A percentile compares a stretch with the other conserved stretches of the same genome.
Conservation (phyloP, 2,888 invertebrate species). For the Phortica magna region DNA sequence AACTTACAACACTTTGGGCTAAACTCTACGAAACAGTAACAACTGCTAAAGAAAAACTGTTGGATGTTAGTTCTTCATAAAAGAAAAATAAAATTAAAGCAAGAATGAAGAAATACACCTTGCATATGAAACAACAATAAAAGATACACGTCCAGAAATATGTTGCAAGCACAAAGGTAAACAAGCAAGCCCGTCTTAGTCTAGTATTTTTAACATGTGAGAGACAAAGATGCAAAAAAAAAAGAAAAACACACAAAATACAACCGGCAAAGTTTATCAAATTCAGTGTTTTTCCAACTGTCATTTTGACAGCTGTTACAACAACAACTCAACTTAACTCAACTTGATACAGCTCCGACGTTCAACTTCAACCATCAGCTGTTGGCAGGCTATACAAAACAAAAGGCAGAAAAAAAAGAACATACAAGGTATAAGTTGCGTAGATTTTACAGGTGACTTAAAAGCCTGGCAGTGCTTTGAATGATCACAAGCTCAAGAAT, state of each 20-base stretch:
- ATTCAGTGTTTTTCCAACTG: constrained; percentile 57
- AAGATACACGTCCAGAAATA: constrained; percentile 50
- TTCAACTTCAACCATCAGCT: constrained; percentile 27
- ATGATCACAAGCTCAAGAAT: too few relatives aligned
- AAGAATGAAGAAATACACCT: neutral
- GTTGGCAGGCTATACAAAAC: constrained; percentile 4
- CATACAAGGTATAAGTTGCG: too few relatives aligned
- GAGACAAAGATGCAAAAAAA: neutral
- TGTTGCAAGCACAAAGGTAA: constrained; percentile 38
- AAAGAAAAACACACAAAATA: neutral
- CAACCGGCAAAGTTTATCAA: constrained; percentile 58
- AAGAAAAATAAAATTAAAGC: constrained; percentile 13
- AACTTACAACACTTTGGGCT: constrained; percentile 26
- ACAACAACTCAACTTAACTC: constrained; percentile 21
- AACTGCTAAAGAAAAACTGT: constrained; percentile 23
- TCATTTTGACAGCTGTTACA: constrained; percentile 70
- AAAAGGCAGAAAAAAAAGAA: too few relatives aligned
- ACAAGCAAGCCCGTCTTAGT: neutral
- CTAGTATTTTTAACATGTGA: neutral
- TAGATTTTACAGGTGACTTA: neutral
- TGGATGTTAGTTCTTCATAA: constrained; percentile 5
- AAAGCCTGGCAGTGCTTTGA: neutral
- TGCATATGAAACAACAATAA: constrained; percentile 12
- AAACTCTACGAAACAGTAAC: constrained; percentile 1
- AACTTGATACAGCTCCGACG: neutral